Evolutionary conservation across 2,113 vertebrate genomes (phyloP).

Genomic region (Arenaria interpres): DNA sequence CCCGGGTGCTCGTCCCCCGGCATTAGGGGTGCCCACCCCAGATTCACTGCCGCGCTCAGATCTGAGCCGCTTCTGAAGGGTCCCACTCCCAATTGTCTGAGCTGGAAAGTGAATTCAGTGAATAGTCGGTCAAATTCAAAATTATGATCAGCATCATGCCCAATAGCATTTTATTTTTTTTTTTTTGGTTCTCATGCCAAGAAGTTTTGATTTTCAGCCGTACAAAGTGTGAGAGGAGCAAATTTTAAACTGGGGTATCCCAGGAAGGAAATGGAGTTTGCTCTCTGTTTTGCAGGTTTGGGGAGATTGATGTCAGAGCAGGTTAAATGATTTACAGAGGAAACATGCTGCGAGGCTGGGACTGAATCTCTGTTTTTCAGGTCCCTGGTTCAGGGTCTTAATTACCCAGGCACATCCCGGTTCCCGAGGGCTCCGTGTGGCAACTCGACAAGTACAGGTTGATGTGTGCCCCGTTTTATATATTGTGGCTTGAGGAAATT

Average conservation of each 20-base stretch:
- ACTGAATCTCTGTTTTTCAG: neutral
- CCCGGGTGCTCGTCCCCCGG: fast-evolving
- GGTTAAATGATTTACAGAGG: neutral
- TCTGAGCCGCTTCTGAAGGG: neutral
- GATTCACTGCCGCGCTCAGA: fast-evolving
- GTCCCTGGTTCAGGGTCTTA: neutral
- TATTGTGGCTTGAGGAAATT: neutral
- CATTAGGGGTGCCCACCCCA: neutral
- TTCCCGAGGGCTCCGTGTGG: neutral
- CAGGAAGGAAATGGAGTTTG: neutral
- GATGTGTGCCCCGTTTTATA: fast-evolving
- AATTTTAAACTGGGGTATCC: neutral
- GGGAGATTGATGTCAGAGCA: neutral
- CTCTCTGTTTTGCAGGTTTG: neutral
- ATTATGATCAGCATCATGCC: neutral
- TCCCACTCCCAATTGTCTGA: neutral
- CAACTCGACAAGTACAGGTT: neutral
- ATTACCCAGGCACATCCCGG: neutral
- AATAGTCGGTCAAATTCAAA: neutral
- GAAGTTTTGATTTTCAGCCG: neutral
- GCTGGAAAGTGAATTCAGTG: neutral
- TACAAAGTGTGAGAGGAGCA: neutral
- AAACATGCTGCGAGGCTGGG: neutral
- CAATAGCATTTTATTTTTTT: neutral
- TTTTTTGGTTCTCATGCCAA: neutral